These are phyloP conservation scores for Merops nubicus DNA, from an alignment of 2,113 vertebrate genomes.

Conservation along the genomic window DNA sequence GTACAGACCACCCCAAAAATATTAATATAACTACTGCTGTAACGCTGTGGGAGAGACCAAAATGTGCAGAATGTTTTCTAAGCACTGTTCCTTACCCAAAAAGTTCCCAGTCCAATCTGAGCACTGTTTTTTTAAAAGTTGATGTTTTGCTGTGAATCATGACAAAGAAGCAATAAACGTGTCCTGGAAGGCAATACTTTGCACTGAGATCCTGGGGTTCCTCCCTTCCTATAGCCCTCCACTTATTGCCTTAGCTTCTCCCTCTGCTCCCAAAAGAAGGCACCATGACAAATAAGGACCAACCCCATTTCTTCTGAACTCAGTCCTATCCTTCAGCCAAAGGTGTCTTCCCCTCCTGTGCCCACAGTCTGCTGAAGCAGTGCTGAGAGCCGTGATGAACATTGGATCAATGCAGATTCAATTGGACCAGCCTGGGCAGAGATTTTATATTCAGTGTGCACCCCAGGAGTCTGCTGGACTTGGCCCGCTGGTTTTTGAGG, in stretches of 20 bases:
- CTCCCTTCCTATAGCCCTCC: not conserved
- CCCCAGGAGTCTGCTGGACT: not conserved
- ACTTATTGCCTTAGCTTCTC: not conserved
- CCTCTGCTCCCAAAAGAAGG: not conserved
- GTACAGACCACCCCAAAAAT: not conserved
- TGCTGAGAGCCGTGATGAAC: not conserved
- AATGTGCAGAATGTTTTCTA: not conserved
- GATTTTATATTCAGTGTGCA: not conserved
- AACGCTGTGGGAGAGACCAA: not conserved
- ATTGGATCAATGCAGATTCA: not conserved
- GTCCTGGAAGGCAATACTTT: not conserved
- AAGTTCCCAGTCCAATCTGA: not conserved
- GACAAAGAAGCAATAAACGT: not conserved
- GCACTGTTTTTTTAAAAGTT: not conserved
- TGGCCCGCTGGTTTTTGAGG: not conserved
- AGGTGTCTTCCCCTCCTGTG: not conserved
- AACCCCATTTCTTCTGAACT: not conserved
- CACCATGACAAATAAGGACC: not conserved
- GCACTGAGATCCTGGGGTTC: not conserved
- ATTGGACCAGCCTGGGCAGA: not conserved
- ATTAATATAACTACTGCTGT: not conserved
- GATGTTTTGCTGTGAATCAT: fast-evolving
- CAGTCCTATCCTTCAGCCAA: not conserved
- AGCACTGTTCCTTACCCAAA: not conserved
- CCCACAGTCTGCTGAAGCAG: not conserved